Conservation (phyloP, 2,113 vertebrate species). For the Sceloporus undulatus region DNA sequence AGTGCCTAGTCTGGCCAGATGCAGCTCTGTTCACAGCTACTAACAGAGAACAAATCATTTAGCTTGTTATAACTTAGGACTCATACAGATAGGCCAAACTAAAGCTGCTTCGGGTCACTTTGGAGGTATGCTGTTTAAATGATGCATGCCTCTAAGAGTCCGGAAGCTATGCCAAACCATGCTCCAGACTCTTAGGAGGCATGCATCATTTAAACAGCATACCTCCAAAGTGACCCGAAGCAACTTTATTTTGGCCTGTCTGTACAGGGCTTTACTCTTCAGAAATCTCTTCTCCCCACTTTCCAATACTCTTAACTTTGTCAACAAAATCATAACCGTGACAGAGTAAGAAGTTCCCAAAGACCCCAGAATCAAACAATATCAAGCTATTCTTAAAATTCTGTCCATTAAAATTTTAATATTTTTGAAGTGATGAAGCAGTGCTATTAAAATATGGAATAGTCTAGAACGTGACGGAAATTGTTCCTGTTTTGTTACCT, state of each 20-base stretch:
- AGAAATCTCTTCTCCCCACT: background rate
- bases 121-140: too few species aligned
- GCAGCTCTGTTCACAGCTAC: too few species aligned
- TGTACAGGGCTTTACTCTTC: background rate
- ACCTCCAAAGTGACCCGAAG: too few species aligned
- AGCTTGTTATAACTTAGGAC: too few species aligned
- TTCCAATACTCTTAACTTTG: background rate
- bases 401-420: background rate
- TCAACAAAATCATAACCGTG: background rate
- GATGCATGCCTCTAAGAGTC: too few species aligned
- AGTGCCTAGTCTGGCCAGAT: background rate
- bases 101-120: too few species aligned
- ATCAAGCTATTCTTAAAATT: background rate
- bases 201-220: too few species aligned
- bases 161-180: too few species aligned
- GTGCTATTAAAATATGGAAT: conserved; percentile 27
- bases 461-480: background rate
- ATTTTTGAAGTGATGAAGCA: conserved; percentile 5
- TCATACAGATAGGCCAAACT: too few species aligned
- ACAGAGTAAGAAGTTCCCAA: background rate
- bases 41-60: background rate
- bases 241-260: too few species aligned
- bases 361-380: conserved; percentile 12
- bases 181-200: too few species aligned
- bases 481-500: conserved; percentile 80